Evolutionary conservation across 2,113 vertebrate species (phyloP), one percentile per base, ranked within the genome.

Genomic region (Thryonomys swinderianus): DNA sequence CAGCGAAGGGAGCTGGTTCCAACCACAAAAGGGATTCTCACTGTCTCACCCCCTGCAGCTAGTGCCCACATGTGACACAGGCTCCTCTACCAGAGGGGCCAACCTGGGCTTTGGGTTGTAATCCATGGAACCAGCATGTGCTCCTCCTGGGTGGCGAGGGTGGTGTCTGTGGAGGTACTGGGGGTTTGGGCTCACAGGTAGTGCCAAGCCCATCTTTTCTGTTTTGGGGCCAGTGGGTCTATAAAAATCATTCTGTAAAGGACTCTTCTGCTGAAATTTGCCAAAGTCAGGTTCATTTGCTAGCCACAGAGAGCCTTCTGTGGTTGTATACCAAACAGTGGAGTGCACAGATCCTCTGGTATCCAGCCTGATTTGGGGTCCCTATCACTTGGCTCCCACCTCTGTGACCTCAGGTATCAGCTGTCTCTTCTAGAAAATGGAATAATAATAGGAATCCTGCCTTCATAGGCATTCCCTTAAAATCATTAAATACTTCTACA

Each of bases 1-100:
- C 9, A 17, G 42, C 17, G n/a, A 40, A 48, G 13, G 27, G 84
- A 23, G 7, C 20, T 20, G 40, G 64, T 40, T 34, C 62, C 16
- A 37, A 17, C 45, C 37, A 2, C 16, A 14, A 3, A n/a, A 17
- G 14, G 16, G 7, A 0, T 2, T 21, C 25, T 61, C 2, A 5
- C 21, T 25, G 21, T 53, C 62, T 40, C 1, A 2, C 20, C 7
- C 7, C 4, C 32, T 20, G 73, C 2, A 57, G 14, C 7, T 67
- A 34, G 66, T 4, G 21, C 25, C 32, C 45, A 37, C 21, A 51
- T 42, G 1, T 1, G 34, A 9, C 10, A 48, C 7, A 27, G 37
- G 25, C 32, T 20, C 27, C 61, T 25, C 62, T 25, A n/a, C 12
- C 9, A 20, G 3, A 2, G 10, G 83, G 14, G 13, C 83, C 57